Conservation (phyloP, 92 coral and sea anemone genomes). For the Epizoanthus rinbou region DNA sequence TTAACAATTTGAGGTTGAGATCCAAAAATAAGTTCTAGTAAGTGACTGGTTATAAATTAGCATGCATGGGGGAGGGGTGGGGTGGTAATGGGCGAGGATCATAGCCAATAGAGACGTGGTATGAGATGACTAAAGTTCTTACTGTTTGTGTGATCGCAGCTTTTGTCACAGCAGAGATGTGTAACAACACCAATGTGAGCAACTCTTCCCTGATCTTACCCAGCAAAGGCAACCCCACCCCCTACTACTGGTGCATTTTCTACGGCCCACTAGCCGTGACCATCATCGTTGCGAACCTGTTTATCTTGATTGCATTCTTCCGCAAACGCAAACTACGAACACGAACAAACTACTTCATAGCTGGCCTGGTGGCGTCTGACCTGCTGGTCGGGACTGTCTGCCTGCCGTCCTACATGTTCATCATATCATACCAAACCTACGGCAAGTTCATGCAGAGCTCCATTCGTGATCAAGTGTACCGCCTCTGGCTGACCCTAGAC, state of each 20-base stretch:
- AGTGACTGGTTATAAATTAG: too few relatives aligned
- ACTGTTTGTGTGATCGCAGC: not conserved
- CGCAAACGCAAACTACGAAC: conserved; percentile 59
- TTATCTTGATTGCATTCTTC: conserved; percentile 44
- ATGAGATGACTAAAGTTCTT: not conserved
- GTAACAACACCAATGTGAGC: conserved; percentile 23
- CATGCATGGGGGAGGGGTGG: too few relatives aligned
- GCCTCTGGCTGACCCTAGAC: conserved; percentile 61
- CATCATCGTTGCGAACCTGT: conserved; percentile 49
- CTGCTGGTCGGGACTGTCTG: conserved; percentile 56
- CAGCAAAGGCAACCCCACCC: not conserved
- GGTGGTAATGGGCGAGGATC: too few relatives aligned
- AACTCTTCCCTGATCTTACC: not conserved
- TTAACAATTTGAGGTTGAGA: too few relatives aligned
- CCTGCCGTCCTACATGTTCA: conserved; percentile 58
- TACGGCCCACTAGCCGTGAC: conserved; percentile 49
- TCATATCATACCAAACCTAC: conserved; percentile 47
- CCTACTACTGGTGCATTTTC: conserved; percentile 43
- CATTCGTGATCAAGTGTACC: conserved; percentile 48
- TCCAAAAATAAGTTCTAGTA: too few relatives aligned
- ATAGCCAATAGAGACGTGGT: too few relatives aligned
- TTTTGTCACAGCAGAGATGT: conserved; percentile 2
- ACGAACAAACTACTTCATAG: conserved; percentile 54
- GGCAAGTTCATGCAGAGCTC: conserved; percentile 24
- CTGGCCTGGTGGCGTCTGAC: conserved; percentile 59